phyloP scores from a whole-genome alignment of 23 tunicate genomes.

The Ascidia mentula region DNA sequence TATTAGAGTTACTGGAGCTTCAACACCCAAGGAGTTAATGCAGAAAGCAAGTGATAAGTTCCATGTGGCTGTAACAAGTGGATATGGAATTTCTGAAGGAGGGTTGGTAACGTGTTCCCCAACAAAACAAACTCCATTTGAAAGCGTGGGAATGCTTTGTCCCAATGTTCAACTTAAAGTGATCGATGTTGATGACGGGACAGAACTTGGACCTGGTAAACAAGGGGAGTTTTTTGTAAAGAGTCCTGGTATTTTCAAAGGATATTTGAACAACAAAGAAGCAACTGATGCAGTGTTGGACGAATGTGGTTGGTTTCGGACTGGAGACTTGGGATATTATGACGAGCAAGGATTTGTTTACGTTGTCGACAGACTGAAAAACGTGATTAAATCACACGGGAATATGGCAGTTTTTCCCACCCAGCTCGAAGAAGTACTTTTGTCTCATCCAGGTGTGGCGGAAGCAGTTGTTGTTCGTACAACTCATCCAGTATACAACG shows the following conservation, averaged over 20 bases:
- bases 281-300: background rate
- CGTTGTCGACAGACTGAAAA: slow-evolving; percentile 11
- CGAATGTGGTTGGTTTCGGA: background rate
- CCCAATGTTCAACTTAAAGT: background rate
- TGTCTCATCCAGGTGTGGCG: slow-evolving; percentile 9
- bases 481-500: background rate
- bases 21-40: background rate
- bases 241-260: background rate
- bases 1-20: background rate
- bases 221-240: background rate
- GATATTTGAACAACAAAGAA: background rate
- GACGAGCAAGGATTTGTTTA: background rate
- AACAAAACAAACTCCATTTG: background rate
- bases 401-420: background rate
- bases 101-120: background rate
- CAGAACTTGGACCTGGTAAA: background rate
- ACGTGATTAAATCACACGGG: slow-evolving; percentile 20
- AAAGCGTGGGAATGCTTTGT: background rate
- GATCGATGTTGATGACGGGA: background rate
- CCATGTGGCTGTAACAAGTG: background rate
- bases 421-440: background rate
- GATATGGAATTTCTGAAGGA: background rate
- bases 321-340: background rate
- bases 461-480: background rate
- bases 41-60: background rate